phyloP scores from a whole-genome alignment of 2,888 invertebrate species.

The Plebejus anna region DNA sequence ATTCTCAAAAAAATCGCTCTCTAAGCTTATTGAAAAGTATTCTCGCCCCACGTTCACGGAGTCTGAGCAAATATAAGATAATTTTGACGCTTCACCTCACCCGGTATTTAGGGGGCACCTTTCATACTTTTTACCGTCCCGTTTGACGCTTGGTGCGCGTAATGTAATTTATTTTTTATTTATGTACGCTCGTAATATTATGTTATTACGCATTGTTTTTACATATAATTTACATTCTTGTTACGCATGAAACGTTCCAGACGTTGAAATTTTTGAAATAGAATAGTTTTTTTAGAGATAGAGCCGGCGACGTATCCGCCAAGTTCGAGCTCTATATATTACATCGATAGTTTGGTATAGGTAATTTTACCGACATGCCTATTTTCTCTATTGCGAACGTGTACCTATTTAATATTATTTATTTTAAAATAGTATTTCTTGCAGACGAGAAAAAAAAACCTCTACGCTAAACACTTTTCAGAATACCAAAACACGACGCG shows the following conservation, averaged over 20 bases:
- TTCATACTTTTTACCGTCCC: conserved; percentile 74
- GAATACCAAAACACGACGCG: too few species aligned
- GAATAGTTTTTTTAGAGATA: too few species aligned
- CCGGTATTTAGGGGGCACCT: conserved; percentile 78
- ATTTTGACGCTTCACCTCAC: conserved; percentile 78
- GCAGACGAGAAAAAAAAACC: too few species aligned
- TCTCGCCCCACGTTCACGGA: conserved; percentile 77
- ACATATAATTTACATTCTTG: background rate
- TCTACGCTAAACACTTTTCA: too few species aligned
- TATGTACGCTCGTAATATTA: conserved; percentile 40
- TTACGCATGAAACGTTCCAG: background rate
- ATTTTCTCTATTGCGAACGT: too few species aligned
- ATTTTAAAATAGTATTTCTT: too few species aligned
- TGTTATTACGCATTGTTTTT: background rate
- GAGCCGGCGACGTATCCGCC: too few species aligned
- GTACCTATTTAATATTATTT: too few species aligned
- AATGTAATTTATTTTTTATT: conserved; percentile 76
- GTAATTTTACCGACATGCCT: too few species aligned
- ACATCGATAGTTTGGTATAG: background rate
- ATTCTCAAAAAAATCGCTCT: conserved; percentile 71
- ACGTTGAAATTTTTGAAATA: background rate
- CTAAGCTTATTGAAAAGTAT: conserved; percentile 80
- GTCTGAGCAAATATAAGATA: conserved; percentile 80
- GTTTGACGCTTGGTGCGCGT: conserved; percentile 63
- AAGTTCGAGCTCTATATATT: too few species aligned